Base-by-base conservation (phyloP, 2,797 vertebrate genomes). In the Tadarida brasiliensis region DNA sequence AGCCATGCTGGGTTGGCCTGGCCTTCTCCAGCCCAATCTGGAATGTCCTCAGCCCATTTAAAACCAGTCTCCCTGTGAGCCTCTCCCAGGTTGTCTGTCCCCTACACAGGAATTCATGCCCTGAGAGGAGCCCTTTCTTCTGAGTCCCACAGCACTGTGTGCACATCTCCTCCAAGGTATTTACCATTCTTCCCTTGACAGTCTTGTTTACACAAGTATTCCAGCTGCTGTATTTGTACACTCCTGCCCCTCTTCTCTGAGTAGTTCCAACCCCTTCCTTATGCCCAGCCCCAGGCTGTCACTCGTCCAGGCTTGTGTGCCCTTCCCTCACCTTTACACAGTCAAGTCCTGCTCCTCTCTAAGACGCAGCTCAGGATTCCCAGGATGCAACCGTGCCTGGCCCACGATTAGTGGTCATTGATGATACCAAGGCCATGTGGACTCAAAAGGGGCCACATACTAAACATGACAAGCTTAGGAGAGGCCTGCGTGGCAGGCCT, bases 271-370 rank as follows among this genome's bases (percentile, higher is more conserved):
- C 5, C 65, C 22, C 44, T 33, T 35, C 57, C 33, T 2, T 2
- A 7, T 3, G 0, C 0, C 0, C 5, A 0, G 4, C 11, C 51
- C 22, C 7, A 47, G 28, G 39, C 89, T n/a, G 70, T 39, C 44
- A 30, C 81, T 54, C n/a, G 15, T 19, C 28, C 24, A 1, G 0
- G 49, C 30, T 57, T 73, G n/a, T 22, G 24, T 33, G 8, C 15
- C 39, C 11, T 35, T 26, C 78, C 11, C 22, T 28, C 8, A 30
- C 22, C 7, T 14, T 24, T 17, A 44, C 19, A 30, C 68, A 47
- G 24, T n/a, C 61, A 54, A 26, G 35, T 47, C 54, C 28, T 30
- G 22, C 12, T 74, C 65, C 33, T 94, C 57, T 33, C 51, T 63
- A 92, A 92, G 87, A 70, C 24, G 19, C 30, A 83, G 33, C 11